Evolutionary conservation across 2,888 invertebrate genomes (phyloP).

Genomic region (Aquatica leii): DNA sequence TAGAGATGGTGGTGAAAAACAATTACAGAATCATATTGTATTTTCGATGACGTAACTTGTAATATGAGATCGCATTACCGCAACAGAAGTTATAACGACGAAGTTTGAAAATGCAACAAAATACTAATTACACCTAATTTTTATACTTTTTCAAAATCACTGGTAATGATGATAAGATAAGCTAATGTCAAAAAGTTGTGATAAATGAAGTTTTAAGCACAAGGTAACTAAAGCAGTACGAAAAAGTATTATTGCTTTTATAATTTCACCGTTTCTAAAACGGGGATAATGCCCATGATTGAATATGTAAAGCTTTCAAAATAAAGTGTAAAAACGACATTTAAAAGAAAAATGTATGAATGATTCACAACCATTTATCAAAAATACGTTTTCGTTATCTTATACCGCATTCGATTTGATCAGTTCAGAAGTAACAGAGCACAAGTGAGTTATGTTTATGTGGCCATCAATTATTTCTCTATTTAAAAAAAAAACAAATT

Average conservation of each 20-base stretch:
- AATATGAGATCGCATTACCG: constrained; percentile 45
- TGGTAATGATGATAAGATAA: too few relatives aligned
- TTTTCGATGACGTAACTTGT: constrained; percentile 46
- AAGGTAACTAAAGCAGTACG: too few relatives aligned
- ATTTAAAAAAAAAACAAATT: background rate
- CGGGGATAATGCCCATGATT: too few relatives aligned
- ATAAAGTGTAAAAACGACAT: background rate
- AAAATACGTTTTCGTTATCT: background rate
- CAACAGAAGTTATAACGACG: too few relatives aligned
- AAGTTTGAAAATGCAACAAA: too few relatives aligned
- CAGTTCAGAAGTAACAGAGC: background rate
- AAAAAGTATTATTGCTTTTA: constrained; percentile 11
- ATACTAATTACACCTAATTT: too few relatives aligned
- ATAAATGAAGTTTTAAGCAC: constrained; percentile 17
- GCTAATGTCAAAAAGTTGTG: constrained; percentile 21
- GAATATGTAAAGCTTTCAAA: too few relatives aligned
- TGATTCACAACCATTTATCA: background rate
- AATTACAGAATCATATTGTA: constrained; percentile 43
- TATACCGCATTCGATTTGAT: constrained; percentile 2
- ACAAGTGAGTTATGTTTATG: constrained; percentile 3
- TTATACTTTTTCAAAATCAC: too few relatives aligned
- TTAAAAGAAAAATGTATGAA: constrained; percentile 3
- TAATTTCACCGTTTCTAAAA: background rate
- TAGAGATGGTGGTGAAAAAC: constrained; percentile 43
- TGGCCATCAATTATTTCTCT: background rate